These are phyloP conservation scores for Oceanodroma leucorhoa DNA, from an alignment of 2,797 vertebrate genomes.

Conservation along the genomic window DNA sequence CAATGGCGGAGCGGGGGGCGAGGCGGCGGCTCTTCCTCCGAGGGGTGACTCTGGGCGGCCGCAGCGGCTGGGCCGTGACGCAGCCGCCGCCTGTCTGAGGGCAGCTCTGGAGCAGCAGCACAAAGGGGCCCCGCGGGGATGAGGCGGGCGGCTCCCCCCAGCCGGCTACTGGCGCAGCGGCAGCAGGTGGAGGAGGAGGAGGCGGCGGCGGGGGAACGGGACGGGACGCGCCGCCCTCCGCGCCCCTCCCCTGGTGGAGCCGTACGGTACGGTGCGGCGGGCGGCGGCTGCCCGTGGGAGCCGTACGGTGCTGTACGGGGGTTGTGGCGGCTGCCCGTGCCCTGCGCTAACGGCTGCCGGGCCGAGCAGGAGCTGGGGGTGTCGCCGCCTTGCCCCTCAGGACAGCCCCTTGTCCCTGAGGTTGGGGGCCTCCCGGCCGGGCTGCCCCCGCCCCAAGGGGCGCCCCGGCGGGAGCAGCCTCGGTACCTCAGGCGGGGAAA, in stretches of 20 bases:
- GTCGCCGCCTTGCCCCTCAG: background rate
- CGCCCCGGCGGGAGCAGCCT: background rate
- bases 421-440: too few species aligned
- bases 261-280: fast-evolving
- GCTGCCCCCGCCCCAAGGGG: too few species aligned
- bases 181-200: background rate
- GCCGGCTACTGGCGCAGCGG: slow-evolving; percentile 34
- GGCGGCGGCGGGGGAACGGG: background rate
- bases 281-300: background rate
- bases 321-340: background rate
- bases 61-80: slow-evolving; percentile 22
- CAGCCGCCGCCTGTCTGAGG: slow-evolving; percentile 20
- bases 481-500: background rate
- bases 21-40: background rate
- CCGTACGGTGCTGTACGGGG: background rate
- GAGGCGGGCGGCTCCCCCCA: background rate
- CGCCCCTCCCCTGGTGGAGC: background rate
- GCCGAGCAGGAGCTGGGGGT: background rate
- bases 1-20: background rate
- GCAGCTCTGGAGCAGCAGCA: slow-evolving; percentile 11
- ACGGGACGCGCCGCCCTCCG: background rate
- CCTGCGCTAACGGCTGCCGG: background rate
- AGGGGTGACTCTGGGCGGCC: background rate
- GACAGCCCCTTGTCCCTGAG: background rate
- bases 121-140: background rate